Percentiles rank a stretch among this genome's conserved stretches.
Conservation (phyloP, 2,797 vertebrate species). For the Poecilia wingei region DNA sequence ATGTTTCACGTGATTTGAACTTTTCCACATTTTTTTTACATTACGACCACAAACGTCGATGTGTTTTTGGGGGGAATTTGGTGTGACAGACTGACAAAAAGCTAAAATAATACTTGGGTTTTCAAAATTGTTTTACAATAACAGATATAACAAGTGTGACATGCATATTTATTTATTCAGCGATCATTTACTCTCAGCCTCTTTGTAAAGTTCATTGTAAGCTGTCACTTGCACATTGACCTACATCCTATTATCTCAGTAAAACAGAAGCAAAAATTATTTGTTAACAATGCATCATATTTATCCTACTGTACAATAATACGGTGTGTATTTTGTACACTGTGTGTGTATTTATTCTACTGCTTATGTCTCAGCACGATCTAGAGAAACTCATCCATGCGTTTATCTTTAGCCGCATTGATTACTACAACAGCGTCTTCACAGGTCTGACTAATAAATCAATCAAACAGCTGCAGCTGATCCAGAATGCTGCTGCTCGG, state of each 20-base stretch:
- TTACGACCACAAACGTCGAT: neutral
- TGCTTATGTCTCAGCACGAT: too few species aligned
- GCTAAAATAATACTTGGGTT: neutral
- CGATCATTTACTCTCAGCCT: neutral
- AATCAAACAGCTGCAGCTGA: too few species aligned
- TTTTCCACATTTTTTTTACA: neutral
- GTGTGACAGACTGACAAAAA: neutral
- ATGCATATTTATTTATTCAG: neutral
- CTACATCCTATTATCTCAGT: neutral
- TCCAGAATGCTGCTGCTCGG: too few species aligned
- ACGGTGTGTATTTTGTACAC: neutral
- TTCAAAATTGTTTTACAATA: neutral
- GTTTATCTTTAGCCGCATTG: too few species aligned
- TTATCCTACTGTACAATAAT: neutral
- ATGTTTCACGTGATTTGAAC: neutral
- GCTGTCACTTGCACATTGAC: neutral
- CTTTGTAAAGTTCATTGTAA: neutral
- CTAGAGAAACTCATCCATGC: too few species aligned
- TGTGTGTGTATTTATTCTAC: too few species aligned
- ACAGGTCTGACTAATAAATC: too few species aligned
- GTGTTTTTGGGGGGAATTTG: neutral
- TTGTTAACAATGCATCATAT: neutral
- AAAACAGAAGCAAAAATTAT: neutral
- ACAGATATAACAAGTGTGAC: neutral
- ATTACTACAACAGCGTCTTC: too few species aligned